Evolutionary conservation across 2,113 vertebrate species (phyloP), one percentile per base, ranked within the genome.

Genomic region (Manacus vitellinus): DNA sequence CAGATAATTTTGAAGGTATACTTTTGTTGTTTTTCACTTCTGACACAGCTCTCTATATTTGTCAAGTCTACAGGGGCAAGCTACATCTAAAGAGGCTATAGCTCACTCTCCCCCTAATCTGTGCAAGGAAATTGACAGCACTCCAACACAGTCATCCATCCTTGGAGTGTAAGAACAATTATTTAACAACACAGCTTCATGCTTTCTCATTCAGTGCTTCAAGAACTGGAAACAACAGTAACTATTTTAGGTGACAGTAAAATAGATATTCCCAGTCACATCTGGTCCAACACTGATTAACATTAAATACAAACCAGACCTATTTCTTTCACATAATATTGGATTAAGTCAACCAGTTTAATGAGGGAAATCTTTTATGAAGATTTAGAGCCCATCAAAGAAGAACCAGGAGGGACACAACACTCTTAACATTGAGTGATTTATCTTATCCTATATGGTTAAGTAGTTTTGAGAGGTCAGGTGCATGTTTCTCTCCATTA

Each of bases 301-400:
- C 28, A 44, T 27, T 70, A 78, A 88, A 91, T 43, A 88, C 23
- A 73, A 92, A 84, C 6, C 65, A 94, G 66, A 84, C 14, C 30
- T 66, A 31, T 49, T 84, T 55, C 63, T 86, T 77, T 82, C 66
- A 84, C 16, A 8, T 79, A 75, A 76, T 25, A 74, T n/a, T 80
- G 43, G 31, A 91, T 75, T 79, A 92, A 65, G 70, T 54, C 46
- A 82, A 92, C 6, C 39, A 80, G 27, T 39, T 84, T 73, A 92
- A 85, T 65, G 65, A 92, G 30, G 8, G 33, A 61, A 80, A 90
- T 23, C 4, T 10, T 92, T 78, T 62, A 82, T 14, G 39, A 90
- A 93, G 77, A 89, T 72, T 76, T 78, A 85, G 59, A 92, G 51
- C 9, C n/a, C 37, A 76, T 63, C 46, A 76, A 70, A 35, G 43